phyloP scores from a whole-genome alignment of 2,888 invertebrate species.

The Ptilodon capucinus region DNA sequence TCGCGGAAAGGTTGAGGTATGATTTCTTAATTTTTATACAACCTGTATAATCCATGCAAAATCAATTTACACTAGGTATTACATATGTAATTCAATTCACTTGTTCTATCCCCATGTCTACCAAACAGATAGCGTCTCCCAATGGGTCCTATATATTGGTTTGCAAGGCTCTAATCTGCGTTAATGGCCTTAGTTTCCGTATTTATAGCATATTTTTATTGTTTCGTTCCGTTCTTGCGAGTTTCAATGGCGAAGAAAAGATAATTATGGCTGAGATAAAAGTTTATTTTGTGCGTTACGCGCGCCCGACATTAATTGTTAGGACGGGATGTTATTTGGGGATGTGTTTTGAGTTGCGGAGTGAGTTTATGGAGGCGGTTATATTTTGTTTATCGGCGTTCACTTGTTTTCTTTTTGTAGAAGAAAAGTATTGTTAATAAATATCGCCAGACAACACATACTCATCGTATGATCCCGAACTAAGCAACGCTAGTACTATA shows the following conservation, averaged over 20 bases:
- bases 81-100: no score
- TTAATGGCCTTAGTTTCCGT: constrained; percentile 22
- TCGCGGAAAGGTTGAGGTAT: no score
- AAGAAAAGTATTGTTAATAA: no score
- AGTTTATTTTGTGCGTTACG: constrained; percentile 8
- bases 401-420: neutral
- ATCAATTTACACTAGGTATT: no score
- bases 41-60: no score
- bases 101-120: neutral
- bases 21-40: no score
- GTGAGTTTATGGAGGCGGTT: neutral
- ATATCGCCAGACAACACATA: no score
- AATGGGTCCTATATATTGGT: constrained; percentile 10
- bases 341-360: constrained; percentile 12
- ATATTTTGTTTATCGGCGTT: neutral
- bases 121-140: neutral
- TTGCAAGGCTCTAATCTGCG: constrained; percentile 9
- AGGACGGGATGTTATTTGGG: constrained; percentile 1
- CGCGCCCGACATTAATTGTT: constrained; percentile 7
- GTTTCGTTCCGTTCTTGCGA: constrained; percentile 8
- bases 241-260: constrained; percentile 14
- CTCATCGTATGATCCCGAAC: no score
- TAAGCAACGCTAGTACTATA: no score
- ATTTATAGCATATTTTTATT: constrained; percentile 29
- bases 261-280: constrained; percentile 14